Conservation (phyloP, 1,140 invertebrate genomes). For the Manduca sexta region DNA sequence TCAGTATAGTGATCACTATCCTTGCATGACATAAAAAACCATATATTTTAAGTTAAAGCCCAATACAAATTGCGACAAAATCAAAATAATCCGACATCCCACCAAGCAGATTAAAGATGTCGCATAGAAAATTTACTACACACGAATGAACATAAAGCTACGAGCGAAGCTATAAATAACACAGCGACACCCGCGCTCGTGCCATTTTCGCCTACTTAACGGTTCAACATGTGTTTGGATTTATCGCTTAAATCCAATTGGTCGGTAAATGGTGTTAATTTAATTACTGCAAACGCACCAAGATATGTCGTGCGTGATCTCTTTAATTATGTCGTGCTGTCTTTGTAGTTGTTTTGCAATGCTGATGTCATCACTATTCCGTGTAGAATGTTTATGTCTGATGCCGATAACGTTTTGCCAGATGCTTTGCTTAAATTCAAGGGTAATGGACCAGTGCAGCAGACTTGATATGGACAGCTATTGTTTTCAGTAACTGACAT, state of each 20-base stretch:
- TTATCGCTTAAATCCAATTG: slow-evolving; percentile 59
- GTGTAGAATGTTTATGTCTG: no score
- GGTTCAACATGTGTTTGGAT: slow-evolving; percentile 31
- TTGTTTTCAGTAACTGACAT: no score
- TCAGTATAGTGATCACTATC: no score
- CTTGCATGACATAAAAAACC: no score
- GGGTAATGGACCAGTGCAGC: no score
- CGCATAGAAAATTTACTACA: background rate
- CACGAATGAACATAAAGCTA: background rate
- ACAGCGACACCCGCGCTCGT: slow-evolving; percentile 16
- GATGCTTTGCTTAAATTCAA: no score
- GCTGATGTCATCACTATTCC: no score
- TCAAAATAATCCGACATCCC: no score
- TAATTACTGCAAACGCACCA: slow-evolving; percentile 28
- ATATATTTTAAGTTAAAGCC: no score
- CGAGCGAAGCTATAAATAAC: slow-evolving; percentile 16
- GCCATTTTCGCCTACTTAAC: slow-evolving; percentile 9
- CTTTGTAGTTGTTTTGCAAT: slow-evolving; percentile 1
- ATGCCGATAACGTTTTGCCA: no score
- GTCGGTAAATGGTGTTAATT: slow-evolving; percentile 53
- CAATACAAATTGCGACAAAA: no score
- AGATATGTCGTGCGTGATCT: slow-evolving; percentile 18
- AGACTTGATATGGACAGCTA: no score
- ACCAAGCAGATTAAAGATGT: background rate
- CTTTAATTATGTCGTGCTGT: slow-evolving; percentile 23